Evolutionary conservation across 37 sponge, comb jelly and placozoan species (phyloP).

Genomic region (Agelas oroides): DNA sequence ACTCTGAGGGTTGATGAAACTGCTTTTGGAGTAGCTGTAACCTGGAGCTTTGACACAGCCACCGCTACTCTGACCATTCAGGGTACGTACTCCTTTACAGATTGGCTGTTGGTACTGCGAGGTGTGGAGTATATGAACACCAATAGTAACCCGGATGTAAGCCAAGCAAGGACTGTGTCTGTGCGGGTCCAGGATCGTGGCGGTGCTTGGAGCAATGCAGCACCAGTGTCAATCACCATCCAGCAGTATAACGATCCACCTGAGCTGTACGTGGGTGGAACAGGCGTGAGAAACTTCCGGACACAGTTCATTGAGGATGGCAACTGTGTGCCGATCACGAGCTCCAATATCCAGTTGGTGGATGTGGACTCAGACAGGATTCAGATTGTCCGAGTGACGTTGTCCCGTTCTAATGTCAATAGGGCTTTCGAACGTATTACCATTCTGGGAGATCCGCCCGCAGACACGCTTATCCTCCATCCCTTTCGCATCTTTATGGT

Average conservation of each 20-base stretch:
- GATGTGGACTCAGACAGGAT: slow-evolving; percentile 34
- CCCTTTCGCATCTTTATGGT: background rate
- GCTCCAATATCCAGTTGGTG: slow-evolving; percentile 26
- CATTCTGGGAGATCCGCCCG: background rate
- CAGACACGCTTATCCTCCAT: background rate
- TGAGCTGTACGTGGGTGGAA: slow-evolving; percentile 50
- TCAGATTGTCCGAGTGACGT: background rate
- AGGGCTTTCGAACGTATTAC: background rate
- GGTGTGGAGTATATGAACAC: slow-evolving; percentile 47
- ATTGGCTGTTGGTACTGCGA: slow-evolving; percentile 37
- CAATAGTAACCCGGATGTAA: slow-evolving; percentile 29
- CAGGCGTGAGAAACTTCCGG: slow-evolving; percentile 12
- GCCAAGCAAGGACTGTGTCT: slow-evolving; percentile 16
- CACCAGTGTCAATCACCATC: slow-evolving; percentile 40
- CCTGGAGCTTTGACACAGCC: slow-evolving; percentile 2
- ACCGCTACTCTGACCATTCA: background rate
- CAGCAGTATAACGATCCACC: slow-evolving; percentile 53
- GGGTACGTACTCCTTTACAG: background rate
- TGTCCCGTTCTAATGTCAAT: background rate
- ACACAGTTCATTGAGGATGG: slow-evolving; percentile 61
- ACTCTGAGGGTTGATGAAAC: slow-evolving; percentile 31
- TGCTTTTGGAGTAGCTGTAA: background rate
- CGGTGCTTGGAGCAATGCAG: slow-evolving; percentile 49
- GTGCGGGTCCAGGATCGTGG: slow-evolving; percentile 58
- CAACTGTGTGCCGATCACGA: slow-evolving; percentile 24